Evolutionary conservation across 2,797 vertebrate species (phyloP).

Genomic region (Hybognathus amarus): DNA sequence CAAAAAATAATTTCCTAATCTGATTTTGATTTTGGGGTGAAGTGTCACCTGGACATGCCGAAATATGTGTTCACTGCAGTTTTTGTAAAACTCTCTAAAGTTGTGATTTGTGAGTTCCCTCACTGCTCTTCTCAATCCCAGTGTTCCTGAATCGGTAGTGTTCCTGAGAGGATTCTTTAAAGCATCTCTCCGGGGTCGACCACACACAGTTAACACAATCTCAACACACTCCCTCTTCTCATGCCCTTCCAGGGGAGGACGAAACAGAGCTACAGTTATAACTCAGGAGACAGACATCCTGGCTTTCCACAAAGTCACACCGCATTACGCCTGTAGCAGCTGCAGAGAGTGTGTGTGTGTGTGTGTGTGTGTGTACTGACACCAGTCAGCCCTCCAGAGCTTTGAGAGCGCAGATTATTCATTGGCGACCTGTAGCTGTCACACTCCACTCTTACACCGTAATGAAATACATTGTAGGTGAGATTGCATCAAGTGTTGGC

Average conservation of each 20-base stretch:
- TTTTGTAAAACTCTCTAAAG: not conserved
- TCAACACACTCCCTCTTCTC: constrained; percentile 18
- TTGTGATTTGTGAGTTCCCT: not conserved
- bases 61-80: too few species aligned
- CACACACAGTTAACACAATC: constrained; percentile 36
- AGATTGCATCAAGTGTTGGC: not conserved
- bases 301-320: constrained; percentile 49
- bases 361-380: constrained; percentile 26
- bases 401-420: constrained; percentile 45
- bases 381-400: constrained; percentile 46
- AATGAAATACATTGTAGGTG: not conserved
- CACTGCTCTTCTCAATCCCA: not conserved
- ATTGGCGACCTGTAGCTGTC: constrained; percentile 43
- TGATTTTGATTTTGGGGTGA: not conserved
- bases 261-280: constrained; percentile 35
- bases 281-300: constrained; percentile 45
- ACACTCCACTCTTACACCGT: constrained; percentile 6
- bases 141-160: not conserved
- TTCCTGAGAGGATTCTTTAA: constrained; percentile 25
- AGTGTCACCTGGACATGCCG: not conserved
- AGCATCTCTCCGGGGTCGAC: constrained; percentile 34
- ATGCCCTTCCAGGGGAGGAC: constrained; percentile 25
- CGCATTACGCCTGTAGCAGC: constrained; percentile 23
- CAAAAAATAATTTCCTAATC: not conserved
- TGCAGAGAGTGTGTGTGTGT: constrained; percentile 4